Percentiles rank a stretch among this genome's conserved stretches.
Conservation (phyloP, 1,140 invertebrate genomes). For the Cyclina sinensis region DNA sequence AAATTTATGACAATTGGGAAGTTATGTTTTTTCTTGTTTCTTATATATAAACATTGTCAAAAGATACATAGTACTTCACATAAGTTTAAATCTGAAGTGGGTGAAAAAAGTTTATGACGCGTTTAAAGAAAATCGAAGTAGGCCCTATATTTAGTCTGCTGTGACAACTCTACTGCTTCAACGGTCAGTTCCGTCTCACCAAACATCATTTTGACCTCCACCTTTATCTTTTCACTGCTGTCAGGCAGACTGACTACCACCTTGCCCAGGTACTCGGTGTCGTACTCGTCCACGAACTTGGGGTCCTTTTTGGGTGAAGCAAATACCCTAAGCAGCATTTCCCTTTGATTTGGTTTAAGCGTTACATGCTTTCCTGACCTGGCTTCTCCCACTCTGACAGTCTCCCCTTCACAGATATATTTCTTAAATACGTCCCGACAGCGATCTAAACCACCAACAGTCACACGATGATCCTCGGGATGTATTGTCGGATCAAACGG, state of each 20-base stretch:
- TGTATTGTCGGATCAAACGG: conserved; percentile 53
- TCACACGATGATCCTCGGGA: conserved; percentile 37
- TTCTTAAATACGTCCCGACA: conserved; percentile 61
- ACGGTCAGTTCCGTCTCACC: conserved; percentile 76
- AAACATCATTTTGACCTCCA: conserved; percentile 76
- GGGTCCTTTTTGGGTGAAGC: conserved; percentile 65
- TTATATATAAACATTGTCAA: no score
- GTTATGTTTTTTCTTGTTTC: no score
- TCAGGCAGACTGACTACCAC: conserved; percentile 72
- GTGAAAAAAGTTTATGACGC: no score
- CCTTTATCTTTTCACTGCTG: conserved; percentile 59
- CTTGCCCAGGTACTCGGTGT: conserved; percentile 68
- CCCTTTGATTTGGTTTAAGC: conserved; percentile 70
- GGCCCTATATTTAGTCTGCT: conserved; percentile 43
- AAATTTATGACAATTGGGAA: no score
- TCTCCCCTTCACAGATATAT: conserved; percentile 46
- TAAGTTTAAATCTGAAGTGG: no score
- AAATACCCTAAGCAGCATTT: conserved; percentile 73
- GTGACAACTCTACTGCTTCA: conserved; percentile 64
- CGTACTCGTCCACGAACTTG: conserved; percentile 67
- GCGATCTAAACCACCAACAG: conserved; percentile 39
- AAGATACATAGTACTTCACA: no score
- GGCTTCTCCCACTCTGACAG: conserved; percentile 17
- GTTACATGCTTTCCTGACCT: conserved; percentile 62
- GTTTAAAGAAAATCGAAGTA: conserved; percentile 76